phyloP scores from a whole-genome alignment of 2,797 vertebrate genomes.

The Platyrinchus mystaceus region DNA sequence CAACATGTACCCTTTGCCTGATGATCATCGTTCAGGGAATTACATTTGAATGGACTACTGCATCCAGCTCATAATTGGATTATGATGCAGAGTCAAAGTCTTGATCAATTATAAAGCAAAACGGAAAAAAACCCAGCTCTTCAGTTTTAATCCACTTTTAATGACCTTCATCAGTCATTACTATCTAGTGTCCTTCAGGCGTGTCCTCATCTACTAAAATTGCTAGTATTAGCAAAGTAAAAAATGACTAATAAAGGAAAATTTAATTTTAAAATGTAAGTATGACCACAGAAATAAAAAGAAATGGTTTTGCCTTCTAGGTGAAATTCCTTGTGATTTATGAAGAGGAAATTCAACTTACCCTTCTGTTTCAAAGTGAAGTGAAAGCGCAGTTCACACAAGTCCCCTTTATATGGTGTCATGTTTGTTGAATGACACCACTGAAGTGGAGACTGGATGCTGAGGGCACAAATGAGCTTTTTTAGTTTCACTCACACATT shows the following conservation, averaged over 20 bases:
- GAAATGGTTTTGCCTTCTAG: not conserved
- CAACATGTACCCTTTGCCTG: not conserved
- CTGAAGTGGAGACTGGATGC: not conserved
- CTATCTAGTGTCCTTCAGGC: conserved; percentile 14
- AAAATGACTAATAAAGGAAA: not conserved
- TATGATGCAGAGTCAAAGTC: conserved; percentile 9
- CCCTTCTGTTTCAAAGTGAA: not conserved
- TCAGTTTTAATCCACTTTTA: conserved; percentile 21
- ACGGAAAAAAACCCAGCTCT: not conserved
- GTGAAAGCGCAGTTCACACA: not conserved
- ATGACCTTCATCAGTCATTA: conserved; percentile 20
- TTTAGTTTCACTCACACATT: not conserved
- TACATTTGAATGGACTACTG: not conserved
- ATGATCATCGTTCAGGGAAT: not conserved
- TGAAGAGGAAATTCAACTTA: conserved; percentile 46
- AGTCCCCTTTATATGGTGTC: conserved; percentile 22
- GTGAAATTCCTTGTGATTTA: not conserved
- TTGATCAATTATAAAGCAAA: not conserved
- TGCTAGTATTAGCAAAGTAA: not conserved
- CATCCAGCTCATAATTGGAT: conserved; percentile 32
- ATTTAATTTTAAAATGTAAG: not conserved
- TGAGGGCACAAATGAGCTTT: not conserved
- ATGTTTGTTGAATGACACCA: not conserved
- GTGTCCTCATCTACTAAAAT: not conserved
- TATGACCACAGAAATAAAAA: not conserved